These are phyloP conservation scores for Eupithecia tripunctaria DNA, from an alignment of 2,888 invertebrate species.

Conservation along the genomic window DNA sequence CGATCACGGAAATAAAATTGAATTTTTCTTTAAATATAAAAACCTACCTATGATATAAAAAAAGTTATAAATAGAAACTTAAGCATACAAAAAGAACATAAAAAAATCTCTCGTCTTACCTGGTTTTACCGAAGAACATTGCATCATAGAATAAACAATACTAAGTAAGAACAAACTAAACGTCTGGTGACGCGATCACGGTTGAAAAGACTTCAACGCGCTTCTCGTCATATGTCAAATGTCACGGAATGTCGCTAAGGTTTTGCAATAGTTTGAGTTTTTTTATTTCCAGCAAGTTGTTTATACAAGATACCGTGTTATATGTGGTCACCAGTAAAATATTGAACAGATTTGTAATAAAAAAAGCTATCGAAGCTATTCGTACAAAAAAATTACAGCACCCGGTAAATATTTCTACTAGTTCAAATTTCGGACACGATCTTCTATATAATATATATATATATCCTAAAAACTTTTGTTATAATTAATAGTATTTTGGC, in stretches of 20 bases:
- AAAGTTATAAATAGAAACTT: background rate
- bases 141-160: background rate
- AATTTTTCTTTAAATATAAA: background rate
- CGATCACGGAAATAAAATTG: background rate
- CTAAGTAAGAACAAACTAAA: background rate
- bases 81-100: background rate
- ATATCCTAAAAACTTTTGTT: too few relatives aligned
- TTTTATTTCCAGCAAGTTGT: background rate
- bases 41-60: too few relatives aligned
- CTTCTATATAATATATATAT: too few relatives aligned
- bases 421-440: too few relatives aligned
- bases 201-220: slow-evolving; percentile 45
- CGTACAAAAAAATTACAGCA: too few relatives aligned
- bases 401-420: too few relatives aligned
- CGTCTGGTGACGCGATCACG: slow-evolving; percentile 15
- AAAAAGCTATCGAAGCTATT: too few relatives aligned
- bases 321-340: too few relatives aligned
- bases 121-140: background rate
- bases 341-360: too few relatives aligned
- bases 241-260: slow-evolving; percentile 2
- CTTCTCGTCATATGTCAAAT: slow-evolving; percentile 16
- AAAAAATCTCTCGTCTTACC: background rate
- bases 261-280: background rate
- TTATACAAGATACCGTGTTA: too few relatives aligned
- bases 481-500: too few relatives aligned